A percentile compares a stretch with the other conserved stretches of the same genome.
These are phyloP conservation scores for Drosophila flavopinicola DNA, from an alignment of 2,888 invertebrate species.

Conservation along the genomic window DNA sequence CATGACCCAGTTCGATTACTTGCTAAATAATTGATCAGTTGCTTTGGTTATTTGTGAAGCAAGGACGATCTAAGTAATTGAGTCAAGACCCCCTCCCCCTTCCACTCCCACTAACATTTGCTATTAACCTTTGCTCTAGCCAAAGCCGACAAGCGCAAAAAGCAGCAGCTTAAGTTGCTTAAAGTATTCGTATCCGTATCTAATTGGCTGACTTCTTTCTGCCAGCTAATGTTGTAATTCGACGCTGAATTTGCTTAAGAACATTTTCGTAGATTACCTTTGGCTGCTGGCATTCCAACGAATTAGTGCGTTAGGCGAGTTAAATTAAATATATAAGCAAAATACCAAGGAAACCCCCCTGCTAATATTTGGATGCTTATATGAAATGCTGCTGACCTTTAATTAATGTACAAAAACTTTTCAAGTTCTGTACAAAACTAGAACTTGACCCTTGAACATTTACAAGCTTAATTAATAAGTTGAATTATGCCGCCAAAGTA, in stretches of 20 bases:
- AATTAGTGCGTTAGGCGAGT: conserved; percentile 13
- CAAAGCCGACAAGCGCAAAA: not conserved
- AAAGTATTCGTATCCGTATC: conserved; percentile 24
- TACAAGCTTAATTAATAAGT: conserved; percentile 55
- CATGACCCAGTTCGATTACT: conserved; percentile 76
- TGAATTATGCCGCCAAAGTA: conserved; percentile 48
- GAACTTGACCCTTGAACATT: conserved; percentile 39
- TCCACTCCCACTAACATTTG: not conserved
- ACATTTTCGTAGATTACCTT: conserved; percentile 22
- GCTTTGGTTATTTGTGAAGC: conserved; percentile 40
- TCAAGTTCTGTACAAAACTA: not conserved
- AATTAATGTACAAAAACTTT: conserved; percentile 10
- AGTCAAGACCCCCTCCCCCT: not conserved
- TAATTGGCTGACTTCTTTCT: conserved; percentile 43
- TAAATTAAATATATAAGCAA: conserved; percentile 5
- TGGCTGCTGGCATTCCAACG: conserved; percentile 18
- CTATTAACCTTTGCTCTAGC: conserved; percentile 19
- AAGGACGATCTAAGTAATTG: conserved; percentile 31
- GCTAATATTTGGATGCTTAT: conserved; percentile 3
- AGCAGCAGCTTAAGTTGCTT: conserved; percentile 28
- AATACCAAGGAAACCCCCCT: not conserved
- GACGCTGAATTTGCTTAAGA: conserved; percentile 33
- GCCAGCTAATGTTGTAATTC: conserved; percentile 35
- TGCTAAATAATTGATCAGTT: conserved; percentile 74
- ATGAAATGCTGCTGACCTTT: conserved; percentile 14